Evolutionary conservation across 2,797 vertebrate genomes (phyloP).

Genomic region (Sarcoramphus papa): DNA sequence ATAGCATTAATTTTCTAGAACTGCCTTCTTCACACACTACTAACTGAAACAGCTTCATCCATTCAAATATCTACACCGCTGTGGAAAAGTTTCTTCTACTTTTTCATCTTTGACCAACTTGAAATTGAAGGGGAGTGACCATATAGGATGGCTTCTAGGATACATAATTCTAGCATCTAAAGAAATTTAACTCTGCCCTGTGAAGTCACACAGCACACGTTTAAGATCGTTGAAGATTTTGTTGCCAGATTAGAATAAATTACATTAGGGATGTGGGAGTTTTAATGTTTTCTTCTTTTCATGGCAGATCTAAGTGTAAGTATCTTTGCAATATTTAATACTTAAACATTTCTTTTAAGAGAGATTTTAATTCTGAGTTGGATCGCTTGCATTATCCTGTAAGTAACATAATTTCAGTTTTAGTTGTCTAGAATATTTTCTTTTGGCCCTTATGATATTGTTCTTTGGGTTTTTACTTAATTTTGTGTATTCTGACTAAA

Average conservation of each 20-base stretch:
- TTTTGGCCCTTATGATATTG: not conserved
- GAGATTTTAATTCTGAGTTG: not conserved
- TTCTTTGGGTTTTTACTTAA: not conserved
- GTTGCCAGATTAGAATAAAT: not conserved
- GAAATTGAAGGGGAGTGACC: not conserved
- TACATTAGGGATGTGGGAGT: not conserved
- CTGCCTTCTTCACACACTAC: not conserved
- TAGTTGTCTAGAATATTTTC: not conserved
- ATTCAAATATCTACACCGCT: not conserved
- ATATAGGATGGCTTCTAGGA: not conserved
- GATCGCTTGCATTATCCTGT: not conserved
- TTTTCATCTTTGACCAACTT: not conserved
- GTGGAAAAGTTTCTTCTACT: not conserved
- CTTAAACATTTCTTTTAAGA: not conserved
- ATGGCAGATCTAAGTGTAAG: not conserved
- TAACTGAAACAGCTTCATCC: not conserved
- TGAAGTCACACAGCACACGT: not conserved
- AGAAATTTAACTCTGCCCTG: not conserved
- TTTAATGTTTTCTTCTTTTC: not conserved
- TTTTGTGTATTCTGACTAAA: not conserved
- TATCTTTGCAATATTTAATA: not conserved
- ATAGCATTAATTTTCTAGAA: slow-evolving; percentile 31
- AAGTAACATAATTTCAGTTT: not conserved
- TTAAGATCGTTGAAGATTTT: not conserved
- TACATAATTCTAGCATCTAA: not conserved